Evolutionary conservation across 2,797 vertebrate species (phyloP).

Genomic region (Scolopax rusticola): DNA sequence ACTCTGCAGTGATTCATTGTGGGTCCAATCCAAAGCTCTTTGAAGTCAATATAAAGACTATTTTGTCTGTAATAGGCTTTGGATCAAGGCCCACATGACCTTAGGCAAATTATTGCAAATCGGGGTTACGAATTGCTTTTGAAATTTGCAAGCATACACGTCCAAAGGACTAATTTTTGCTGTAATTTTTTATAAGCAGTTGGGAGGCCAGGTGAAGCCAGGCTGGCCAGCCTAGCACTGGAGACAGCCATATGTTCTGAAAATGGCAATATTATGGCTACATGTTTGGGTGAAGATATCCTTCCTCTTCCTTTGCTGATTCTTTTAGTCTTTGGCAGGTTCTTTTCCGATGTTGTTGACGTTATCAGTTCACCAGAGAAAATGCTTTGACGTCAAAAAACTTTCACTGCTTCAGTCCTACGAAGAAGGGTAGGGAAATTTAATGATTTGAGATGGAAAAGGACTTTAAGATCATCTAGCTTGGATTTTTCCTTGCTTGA

Average conservation of each 20-base stretch:
- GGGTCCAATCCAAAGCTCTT: constrained; percentile 33
- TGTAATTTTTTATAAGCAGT: not conserved
- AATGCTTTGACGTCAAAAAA: not conserved
- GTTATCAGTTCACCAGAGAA: not conserved
- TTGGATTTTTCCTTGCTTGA: constrained; percentile 45
- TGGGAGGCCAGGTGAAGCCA: not conserved
- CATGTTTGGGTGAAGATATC: not conserved
- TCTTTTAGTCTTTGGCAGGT: not conserved
- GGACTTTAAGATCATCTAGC: not conserved
- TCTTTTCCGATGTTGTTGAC: not conserved
- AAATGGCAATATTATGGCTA: not conserved
- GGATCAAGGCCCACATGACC: constrained; percentile 24
- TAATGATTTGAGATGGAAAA: not conserved
- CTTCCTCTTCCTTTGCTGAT: not conserved
- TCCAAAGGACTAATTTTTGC: not conserved
- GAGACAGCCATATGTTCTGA: not conserved
- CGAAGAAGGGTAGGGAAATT: not conserved
- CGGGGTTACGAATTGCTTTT: constrained; percentile 1
- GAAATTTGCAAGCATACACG: not conserved
- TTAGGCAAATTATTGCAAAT: constrained; percentile 42
- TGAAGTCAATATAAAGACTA: constrained; percentile 55
- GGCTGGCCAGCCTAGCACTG: not conserved
- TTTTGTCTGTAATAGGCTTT: constrained; percentile 53
- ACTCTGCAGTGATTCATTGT: not conserved
- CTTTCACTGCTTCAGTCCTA: not conserved